Conservation (phyloP, 2,888 invertebrate genomes). For the Meta bourneti region DNA sequence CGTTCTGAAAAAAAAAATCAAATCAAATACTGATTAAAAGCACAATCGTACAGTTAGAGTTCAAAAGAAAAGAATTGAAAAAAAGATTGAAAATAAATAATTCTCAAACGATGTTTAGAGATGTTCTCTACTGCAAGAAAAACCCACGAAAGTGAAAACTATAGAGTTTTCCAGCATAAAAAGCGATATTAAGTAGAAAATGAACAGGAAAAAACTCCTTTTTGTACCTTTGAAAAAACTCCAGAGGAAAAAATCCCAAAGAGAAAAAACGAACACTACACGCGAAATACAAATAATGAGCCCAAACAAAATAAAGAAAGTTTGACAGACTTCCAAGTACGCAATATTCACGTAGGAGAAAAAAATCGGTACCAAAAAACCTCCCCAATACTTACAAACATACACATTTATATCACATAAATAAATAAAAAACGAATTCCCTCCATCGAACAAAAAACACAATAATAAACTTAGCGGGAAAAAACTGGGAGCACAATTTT, state of each 20-base stretch:
- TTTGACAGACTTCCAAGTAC: neutral
- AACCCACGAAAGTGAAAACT: slow-evolving; percentile 31
- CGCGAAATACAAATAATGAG: slow-evolving; percentile 62
- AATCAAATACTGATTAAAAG: slow-evolving; percentile 4
- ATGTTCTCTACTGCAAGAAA: neutral
- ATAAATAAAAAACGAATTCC: slow-evolving; percentile 46
- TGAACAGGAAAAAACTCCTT: neutral
- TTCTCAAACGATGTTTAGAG: neutral
- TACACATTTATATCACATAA: slow-evolving; percentile 56
- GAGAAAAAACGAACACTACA: slow-evolving; percentile 8
- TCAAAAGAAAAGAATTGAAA: neutral
- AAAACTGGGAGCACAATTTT: slow-evolving; percentile 20
- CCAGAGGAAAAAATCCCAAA: neutral
- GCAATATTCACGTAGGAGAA: neutral
- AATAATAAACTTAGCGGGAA: slow-evolving; percentile 15
- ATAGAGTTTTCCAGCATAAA: slow-evolving; percentile 1
- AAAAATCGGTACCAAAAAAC: slow-evolving; percentile 14
- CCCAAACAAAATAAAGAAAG: slow-evolving; percentile 38
- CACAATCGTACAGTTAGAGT: neutral
- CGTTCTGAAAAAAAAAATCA: neutral
- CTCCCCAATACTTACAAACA: slow-evolving; percentile 5
- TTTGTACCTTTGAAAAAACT: neutral
- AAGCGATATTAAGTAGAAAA: slow-evolving; percentile 6
- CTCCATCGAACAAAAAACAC: slow-evolving; percentile 7
- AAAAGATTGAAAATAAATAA: neutral